Evolutionary conservation across 2,888 invertebrate species (phyloP).

Genomic region (Trichopria drosophilae): DNA sequence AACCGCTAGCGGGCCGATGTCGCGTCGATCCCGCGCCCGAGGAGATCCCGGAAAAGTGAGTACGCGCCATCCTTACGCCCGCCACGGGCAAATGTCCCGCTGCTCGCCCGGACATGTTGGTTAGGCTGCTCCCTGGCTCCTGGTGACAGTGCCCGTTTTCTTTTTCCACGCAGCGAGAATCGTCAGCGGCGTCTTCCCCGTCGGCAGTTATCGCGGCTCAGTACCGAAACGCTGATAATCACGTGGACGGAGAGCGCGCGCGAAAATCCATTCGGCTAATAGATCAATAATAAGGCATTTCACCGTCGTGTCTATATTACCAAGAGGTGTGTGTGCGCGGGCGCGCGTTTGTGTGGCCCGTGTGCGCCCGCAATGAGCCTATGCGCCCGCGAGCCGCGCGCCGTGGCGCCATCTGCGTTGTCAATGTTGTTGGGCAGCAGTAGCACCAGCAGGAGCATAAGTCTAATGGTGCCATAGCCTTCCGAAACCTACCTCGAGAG

Average conservation of each 20-base stretch:
- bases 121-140: conserved; percentile 49
- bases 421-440: conserved; percentile 71
- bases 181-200: too few species aligned
- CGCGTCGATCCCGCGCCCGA: conserved; percentile 19
- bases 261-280: conserved; percentile 52
- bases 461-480: conserved; percentile 57
- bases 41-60: conserved; percentile 26
- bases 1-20: conserved; percentile 23
- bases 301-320: conserved; percentile 46
- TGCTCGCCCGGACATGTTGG: conserved; percentile 61
- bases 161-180: neutral
- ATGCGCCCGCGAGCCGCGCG: conserved; percentile 50
- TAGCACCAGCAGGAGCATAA: conserved; percentile 35
- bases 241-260: conserved; percentile 46
- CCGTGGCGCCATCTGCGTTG: conserved; percentile 79
- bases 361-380: conserved; percentile 37
- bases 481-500: neutral
- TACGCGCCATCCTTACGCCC: too few species aligned
- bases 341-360: conserved; percentile 39
- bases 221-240: too few species aligned
- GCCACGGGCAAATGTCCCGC: conserved; percentile 17
- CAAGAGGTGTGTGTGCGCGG: conserved; percentile 36
- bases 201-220: too few species aligned
- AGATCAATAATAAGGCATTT: conserved; percentile 59
- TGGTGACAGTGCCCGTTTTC: too few species aligned